Conservation (phyloP, 2,797 vertebrate species). For the Darevskia mixta region DNA sequence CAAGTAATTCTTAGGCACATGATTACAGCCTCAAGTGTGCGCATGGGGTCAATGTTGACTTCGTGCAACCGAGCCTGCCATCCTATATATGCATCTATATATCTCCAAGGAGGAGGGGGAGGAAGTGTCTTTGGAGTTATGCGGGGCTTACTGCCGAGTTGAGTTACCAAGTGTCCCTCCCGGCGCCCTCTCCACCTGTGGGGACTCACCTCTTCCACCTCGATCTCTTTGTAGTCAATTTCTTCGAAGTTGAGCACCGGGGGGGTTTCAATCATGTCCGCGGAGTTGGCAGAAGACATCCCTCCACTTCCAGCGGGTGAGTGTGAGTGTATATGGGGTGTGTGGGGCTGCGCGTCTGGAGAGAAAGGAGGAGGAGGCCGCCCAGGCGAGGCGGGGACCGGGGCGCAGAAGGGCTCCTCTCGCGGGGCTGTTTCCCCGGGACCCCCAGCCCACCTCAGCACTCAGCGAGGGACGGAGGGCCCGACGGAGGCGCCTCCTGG, state of each 20-base stretch:
- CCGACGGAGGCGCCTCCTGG: conserved; percentile 58
- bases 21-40: neutral
- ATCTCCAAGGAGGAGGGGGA: too few relatives aligned
- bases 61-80: neutral
- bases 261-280: conserved; percentile 94
- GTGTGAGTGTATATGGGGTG: too few relatives aligned
- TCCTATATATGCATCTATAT: neutral
- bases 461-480: conserved; percentile 48
- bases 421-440: neutral
- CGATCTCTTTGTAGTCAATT: conserved; percentile 95
- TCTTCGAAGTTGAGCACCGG: conserved; percentile 96
- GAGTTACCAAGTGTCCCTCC: neutral
- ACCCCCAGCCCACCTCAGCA: conserved; percentile 35
- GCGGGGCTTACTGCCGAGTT: neutral
- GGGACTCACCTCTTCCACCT: conserved; percentile 93
- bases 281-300: conserved; percentile 87
- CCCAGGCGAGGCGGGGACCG: conserved; percentile 21
- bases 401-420: conserved; percentile 24
- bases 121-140: neutral
- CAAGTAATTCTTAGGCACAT: neutral
- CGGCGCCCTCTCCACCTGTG: neutral
- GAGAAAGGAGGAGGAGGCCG: conserved; percentile 49
- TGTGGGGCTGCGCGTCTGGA: conserved; percentile 52
- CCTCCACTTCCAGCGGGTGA: conserved; percentile 68
- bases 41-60: neutral